Evolutionary conservation across 2,113 vertebrate genomes (phyloP), one percentile per base, ranked within the genome.

Genomic region (Ophthalmolycus amberensis): DNA sequence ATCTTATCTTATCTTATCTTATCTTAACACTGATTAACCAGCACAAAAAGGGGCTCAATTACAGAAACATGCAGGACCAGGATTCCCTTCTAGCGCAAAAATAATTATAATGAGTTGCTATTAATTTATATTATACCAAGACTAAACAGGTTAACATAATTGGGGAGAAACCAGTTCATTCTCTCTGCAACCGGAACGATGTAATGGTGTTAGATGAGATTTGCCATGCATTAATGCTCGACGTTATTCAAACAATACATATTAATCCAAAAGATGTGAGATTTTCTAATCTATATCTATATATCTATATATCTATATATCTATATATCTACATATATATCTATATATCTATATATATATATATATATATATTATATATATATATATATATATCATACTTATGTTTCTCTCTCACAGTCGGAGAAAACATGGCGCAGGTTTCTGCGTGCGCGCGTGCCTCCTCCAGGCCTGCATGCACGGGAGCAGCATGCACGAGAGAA

Each of bases 111-210:
- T 42, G 25, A 71, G 38, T 29, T 74, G 46, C 34, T 94, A 97
- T 97, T 97, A 96, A 93, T 93, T 96, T 92, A 86, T 78, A 94
- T 96, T 96, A 96, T 92, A 95, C 93, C 95, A 94, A 93, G 93
- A 86, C 94, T 94, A 95, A 94, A 90, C 76, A 93, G 81, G 76
- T 84, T 82, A 74, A 76, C 76, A 75, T 14, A 58, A 48, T 69
- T 54, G 60, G 66, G 62, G 14, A 20, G 60, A 60, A 69, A 73
- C 5, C 38, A 16, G 71, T 54, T 85, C 18, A 81, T 68, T 71
- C 58, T 73, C 27, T 77, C 68, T 40, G 76, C 71, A 79, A 14
- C 75, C 54, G 32, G 32, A 76, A 79, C 29, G 1, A 77, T 56
- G 56, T 52, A 50, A 84, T 77, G 37, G 56, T 79, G 75, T 75